Percentiles rank a stretch among this genome's conserved stretches.
Evolutionary conservation across 1,140 invertebrate genomes (phyloP).

Genomic region (Drosophila melanogaster): Release_6_plus_ISO1_MT NC_004354.4:6944001-6944500

Average conservation of each 20-base stretch:
- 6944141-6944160: slow-evolving; percentile 46
- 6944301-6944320: background rate
- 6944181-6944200: slow-evolving; percentile 24
- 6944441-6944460: too few species aligned
- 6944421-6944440: too few species aligned
- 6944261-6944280: slow-evolving; percentile 34
- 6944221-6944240: slow-evolving; percentile 45
- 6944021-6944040: slow-evolving; percentile 1
- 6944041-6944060: slow-evolving; percentile 49
- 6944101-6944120: slow-evolving; percentile 12
- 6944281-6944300: slow-evolving; percentile 4
- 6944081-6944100: background rate
- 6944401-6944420: background rate
- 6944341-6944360: slow-evolving; percentile 1
- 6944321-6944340: background rate
- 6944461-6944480: too few species aligned
- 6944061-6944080: slow-evolving; percentile 26
- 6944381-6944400: background rate
- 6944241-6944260: slow-evolving; percentile 48
- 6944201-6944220: slow-evolving; percentile 54
- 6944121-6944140: slow-evolving; percentile 9
- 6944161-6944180: slow-evolving; percentile 1
- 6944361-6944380: background rate
- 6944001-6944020: background rate
- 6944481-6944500: too few species aligned